These are phyloP conservation scores for Sylvilagus bachmani DNA, from an alignment of 2,113 vertebrate genomes.

Conservation along the genomic window DNA sequence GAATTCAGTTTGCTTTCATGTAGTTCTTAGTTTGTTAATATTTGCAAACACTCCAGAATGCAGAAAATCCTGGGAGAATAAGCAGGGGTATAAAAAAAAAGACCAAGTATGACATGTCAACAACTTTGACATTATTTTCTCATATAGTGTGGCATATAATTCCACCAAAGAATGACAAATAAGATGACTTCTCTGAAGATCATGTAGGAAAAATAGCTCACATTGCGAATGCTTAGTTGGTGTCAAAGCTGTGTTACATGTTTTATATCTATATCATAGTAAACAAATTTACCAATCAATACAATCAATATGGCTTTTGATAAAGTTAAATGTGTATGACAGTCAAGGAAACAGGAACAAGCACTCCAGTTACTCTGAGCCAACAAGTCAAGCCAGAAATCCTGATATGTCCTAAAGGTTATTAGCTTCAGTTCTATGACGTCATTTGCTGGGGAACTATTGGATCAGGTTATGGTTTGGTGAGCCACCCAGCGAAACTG, in stretches of 20 bases:
- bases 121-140: not conserved
- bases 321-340: not conserved
- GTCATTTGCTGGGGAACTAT: constrained; percentile 1
- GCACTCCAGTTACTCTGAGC: not conserved
- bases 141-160: not conserved
- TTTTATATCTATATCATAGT: not conserved
- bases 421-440: constrained; percentile 5
- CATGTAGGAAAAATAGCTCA: not conserved
- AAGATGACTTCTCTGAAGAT: not conserved
- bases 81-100: not conserved
- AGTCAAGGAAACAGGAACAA: constrained; percentile 23
- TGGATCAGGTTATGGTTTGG: not conserved
- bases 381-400: constrained; percentile 19
- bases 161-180: not conserved
- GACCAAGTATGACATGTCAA: not conserved
- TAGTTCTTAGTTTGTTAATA: not conserved
- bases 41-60: constrained; percentile 29
- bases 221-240: not conserved
- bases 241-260: not conserved
- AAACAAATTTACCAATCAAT: not conserved
- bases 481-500: not conserved
- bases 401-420: constrained; percentile 36
- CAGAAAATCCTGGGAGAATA: not conserved
- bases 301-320: not conserved
- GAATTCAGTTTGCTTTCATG: not conserved